These are phyloP conservation scores for Auanema freiburgensis DNA, from an alignment of 2,888 invertebrate species.

Conservation along the genomic window DNA sequence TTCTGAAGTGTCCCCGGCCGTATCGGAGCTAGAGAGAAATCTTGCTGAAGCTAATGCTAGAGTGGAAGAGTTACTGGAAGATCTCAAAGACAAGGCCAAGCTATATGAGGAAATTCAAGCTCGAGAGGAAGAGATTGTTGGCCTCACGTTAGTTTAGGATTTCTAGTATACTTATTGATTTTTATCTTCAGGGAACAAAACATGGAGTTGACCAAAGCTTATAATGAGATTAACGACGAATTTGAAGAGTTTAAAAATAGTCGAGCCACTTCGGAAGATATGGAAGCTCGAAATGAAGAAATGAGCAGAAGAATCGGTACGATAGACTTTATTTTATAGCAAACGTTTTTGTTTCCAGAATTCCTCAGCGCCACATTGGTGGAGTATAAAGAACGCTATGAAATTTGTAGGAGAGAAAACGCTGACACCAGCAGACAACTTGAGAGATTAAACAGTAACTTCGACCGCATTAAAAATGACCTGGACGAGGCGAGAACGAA, in stretches of 20 bases:
- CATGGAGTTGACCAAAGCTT: conserved; percentile 44
- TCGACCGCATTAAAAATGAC: conserved; percentile 38
- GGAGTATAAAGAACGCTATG: conserved; percentile 58
- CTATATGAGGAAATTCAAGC: conserved; percentile 6
- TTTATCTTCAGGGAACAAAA: conserved; percentile 31
- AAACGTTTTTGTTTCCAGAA: conserved; percentile 29
- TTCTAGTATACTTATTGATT: neutral
- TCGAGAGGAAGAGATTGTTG: conserved; percentile 10
- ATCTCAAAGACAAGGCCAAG: conserved; percentile 1
- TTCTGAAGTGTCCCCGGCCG: conserved; percentile 24
- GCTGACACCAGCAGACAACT: conserved; percentile 44
- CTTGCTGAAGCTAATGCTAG: conserved; percentile 23
- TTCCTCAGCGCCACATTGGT: conserved; percentile 50
- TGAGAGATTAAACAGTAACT: conserved; percentile 41
- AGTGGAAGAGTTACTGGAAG: conserved; percentile 18
- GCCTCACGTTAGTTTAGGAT: conserved; percentile 1
- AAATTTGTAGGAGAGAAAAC: conserved; percentile 51
- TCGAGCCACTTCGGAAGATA: conserved; percentile 13
- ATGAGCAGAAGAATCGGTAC: conserved; percentile 34
- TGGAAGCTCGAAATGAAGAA: conserved; percentile 32
- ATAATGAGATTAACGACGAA: conserved; percentile 53
- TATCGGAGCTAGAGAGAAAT: neutral
- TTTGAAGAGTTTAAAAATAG: conserved; percentile 41
- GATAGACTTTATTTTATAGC: neutral
- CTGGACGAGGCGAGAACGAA: conserved; percentile 26